Percentiles rank a stretch among this genome's conserved stretches.
These are phyloP conservation scores for Drosophila bifasciata DNA, from an alignment of 1,140 invertebrate genomes.

Conservation along the genomic window DNA sequence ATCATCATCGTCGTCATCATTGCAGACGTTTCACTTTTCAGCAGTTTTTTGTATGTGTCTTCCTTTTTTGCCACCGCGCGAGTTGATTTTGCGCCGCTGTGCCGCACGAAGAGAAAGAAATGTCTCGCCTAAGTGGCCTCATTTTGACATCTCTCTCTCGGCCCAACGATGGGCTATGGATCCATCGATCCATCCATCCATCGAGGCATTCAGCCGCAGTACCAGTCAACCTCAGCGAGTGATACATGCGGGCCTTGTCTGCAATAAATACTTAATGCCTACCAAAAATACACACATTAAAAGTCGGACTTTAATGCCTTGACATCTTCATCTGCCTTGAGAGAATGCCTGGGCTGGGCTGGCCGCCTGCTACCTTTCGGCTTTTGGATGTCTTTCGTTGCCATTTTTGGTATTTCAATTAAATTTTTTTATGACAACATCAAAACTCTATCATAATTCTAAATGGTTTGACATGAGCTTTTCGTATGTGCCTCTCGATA, in stretches of 20 bases:
- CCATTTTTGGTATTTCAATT: slow-evolving; percentile 83
- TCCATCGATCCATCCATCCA: slow-evolving; percentile 1
- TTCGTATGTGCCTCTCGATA: slow-evolving; percentile 22
- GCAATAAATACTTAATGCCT: slow-evolving; percentile 81
- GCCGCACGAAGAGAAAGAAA: slow-evolving; percentile 26
- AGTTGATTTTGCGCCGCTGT: slow-evolving; percentile 59
- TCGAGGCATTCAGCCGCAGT: not conserved
- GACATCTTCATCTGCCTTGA: slow-evolving; percentile 70
- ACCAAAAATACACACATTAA: slow-evolving; percentile 82
- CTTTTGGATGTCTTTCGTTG: slow-evolving; percentile 60
- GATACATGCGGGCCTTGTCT: slow-evolving; percentile 77
- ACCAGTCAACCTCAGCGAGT: slow-evolving; percentile 40
- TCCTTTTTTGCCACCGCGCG: slow-evolving; percentile 50
- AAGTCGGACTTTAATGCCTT: slow-evolving; percentile 70
- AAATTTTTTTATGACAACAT: slow-evolving; percentile 83
- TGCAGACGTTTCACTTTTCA: slow-evolving; percentile 42
- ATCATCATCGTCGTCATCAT: slow-evolving; percentile 31
- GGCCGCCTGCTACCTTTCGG: not conserved
- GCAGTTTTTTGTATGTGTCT: slow-evolving; percentile 11
- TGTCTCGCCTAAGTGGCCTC: slow-evolving; percentile 79
- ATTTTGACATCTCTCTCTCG: slow-evolving; percentile 68
- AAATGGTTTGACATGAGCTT: slow-evolving; percentile 77
- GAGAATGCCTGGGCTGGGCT: slow-evolving; percentile 2
- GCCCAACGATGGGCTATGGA: slow-evolving; percentile 33
- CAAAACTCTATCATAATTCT: slow-evolving; percentile 83